Evolutionary conservation across 2,113 vertebrate genomes (phyloP), one percentile per base, ranked within the genome.

Genomic region (Pomatostomus ruficeps): DNA sequence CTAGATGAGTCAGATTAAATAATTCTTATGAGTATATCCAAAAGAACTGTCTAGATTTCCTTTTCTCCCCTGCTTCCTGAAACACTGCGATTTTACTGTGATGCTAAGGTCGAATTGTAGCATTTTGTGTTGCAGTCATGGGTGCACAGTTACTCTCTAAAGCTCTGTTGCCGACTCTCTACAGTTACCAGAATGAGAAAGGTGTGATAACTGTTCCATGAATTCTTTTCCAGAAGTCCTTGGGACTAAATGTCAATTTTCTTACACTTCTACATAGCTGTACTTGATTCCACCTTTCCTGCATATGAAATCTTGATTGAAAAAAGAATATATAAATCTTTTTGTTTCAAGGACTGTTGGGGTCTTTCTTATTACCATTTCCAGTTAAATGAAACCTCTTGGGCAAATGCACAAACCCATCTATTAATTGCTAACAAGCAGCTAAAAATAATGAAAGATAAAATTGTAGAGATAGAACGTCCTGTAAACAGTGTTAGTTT

Each of bases 121-220:
- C 4, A 55, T 65, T 85, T 29, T 58, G 5, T 58, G 12, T 48
- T 70, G 61, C 81, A 78, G 22, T 22, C 20, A 24, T 31, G 18
- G 33, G 9, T 0, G 0, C 31, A 61, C 2, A 25, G 17, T n/a
- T 58, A 31, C 31, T 55, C 24, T 28, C 23, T 35, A 77, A 67
- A 88, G 11, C 12, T 70, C 28, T 54, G 9, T 31, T 57, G 33
- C 13, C 59, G 38, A 26, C 16, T 80, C 63, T 72, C 33, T 22
- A 31, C 15, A 28, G 13, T 45, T 62, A 63, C 4, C 21, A 74
- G 46, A 28, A 57, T 36, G 15, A 78, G 14, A 88, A 72, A 17
- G 31, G 36, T 36, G 22, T 21, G 49, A 57, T 62, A 45, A 66
- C 15, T 31, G 1, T 57, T 61, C 29, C 20, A 45, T 48, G 0